A percentile compares a stretch with the other conserved stretches of the same genome.
These are phyloP conservation scores for Drosophila bunnanda DNA, from an alignment of 2,888 invertebrate species.

Conservation along the genomic window DNA sequence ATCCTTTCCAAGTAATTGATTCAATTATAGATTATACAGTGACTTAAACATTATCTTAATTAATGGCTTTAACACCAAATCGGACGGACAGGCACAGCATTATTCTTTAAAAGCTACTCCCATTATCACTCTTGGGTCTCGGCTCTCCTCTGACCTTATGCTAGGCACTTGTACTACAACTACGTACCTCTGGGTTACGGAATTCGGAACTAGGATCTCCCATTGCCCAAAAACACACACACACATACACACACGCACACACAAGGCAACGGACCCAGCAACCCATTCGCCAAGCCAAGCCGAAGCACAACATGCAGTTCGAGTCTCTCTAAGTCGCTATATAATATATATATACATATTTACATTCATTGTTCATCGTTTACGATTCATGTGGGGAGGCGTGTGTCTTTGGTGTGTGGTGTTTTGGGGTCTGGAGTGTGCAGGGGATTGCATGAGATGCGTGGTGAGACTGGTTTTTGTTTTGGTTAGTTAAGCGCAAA, in stretches of 20 bases:
- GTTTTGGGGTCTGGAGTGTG: background rate
- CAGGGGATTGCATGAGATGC: slow-evolving; percentile 22
- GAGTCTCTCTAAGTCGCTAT: slow-evolving; percentile 17
- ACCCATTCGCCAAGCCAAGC: slow-evolving; percentile 26
- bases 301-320: slow-evolving; percentile 41
- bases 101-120: no score
- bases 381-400: background rate
- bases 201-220: slow-evolving; percentile 2
- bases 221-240: background rate
- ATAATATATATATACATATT: slow-evolving; percentile 4
- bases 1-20: background rate
- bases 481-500: slow-evolving; percentile 43
- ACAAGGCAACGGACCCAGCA: slow-evolving; percentile 16
- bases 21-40: no score
- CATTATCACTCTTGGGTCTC: slow-evolving; percentile 3
- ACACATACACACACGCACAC: background rate
- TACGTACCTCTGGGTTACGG: slow-evolving; percentile 25
- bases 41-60: background rate
- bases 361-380: slow-evolving; percentile 24
- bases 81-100: no score
- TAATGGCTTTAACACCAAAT: background rate
- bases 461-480: slow-evolving; percentile 18
- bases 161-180: slow-evolving; percentile 10
- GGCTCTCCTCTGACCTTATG: background rate
- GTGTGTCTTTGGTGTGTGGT: slow-evolving; percentile 15